phyloP scores from a whole-genome alignment of 2,113 vertebrate genomes.

The Anoplopoma fimbria region DNA sequence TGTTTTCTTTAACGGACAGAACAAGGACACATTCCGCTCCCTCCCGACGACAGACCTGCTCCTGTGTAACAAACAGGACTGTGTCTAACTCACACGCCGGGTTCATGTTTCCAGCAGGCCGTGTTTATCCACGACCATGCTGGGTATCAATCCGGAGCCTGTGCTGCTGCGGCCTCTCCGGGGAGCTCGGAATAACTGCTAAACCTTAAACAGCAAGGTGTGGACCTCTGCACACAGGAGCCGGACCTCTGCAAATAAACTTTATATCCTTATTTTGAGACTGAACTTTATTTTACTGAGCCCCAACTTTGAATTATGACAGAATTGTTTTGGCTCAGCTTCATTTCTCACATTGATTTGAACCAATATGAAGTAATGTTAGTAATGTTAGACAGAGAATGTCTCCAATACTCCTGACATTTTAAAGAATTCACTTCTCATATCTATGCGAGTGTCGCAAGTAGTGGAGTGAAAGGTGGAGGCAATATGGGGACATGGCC shows the following conservation, averaged over 20 bases:
- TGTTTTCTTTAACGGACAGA: constrained; percentile 59
- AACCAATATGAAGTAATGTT: background rate
- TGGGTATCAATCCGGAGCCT: constrained; percentile 78
- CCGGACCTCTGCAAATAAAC: background rate
- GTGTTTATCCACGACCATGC: constrained; percentile 79
- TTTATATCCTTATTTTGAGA: background rate
- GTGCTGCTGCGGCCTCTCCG: constrained; percentile 74
- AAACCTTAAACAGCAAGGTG: constrained; percentile 79
- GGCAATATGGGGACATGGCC: background rate
- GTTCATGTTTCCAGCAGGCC: constrained; percentile 78
- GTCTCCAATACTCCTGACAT: background rate
- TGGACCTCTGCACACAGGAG: constrained; percentile 19
- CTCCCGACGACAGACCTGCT: constrained; percentile 38
- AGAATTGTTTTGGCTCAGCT: background rate
- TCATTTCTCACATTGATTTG: background rate
- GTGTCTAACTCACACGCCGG: constrained; percentile 65
- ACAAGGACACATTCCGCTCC: constrained; percentile 58
- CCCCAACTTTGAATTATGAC: background rate
- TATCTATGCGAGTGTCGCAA: background rate
- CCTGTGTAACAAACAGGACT: constrained; percentile 63
- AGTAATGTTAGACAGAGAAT: background rate
- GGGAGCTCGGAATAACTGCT: constrained; percentile 81
- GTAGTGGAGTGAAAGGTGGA: background rate
- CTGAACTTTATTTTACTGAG: background rate
- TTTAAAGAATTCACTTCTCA: background rate